A percentile compares a stretch with the other conserved stretches of the same genome.
These are phyloP conservation scores for Scaptodrosophila latifasciaeformis DNA, from an alignment of 2,888 invertebrate species.

Conservation along the genomic window DNA sequence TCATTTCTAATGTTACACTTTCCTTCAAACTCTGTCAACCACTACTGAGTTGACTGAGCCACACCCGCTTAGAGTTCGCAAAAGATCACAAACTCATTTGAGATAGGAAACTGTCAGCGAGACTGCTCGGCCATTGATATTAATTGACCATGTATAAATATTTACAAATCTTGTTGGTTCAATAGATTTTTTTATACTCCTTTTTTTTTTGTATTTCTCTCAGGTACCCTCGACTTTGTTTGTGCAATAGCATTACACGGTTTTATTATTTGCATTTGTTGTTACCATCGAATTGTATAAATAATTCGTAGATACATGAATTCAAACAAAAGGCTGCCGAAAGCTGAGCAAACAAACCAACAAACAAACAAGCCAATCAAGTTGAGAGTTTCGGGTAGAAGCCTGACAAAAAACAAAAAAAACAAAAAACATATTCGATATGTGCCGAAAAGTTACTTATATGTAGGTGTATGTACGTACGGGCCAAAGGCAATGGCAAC, in stretches of 20 bases:
- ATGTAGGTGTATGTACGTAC: background rate
- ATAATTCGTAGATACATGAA: too few species aligned
- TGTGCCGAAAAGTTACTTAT: background rate
- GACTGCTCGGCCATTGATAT: background rate
- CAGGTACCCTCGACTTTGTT: too few species aligned
- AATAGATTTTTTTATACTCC: too few species aligned
- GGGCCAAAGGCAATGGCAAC: background rate
- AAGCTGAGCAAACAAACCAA: background rate
- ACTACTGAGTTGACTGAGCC: background rate
- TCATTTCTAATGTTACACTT: constrained; percentile 6
- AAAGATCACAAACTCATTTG: too few species aligned
- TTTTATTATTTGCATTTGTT: too few species aligned
- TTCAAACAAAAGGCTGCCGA: too few species aligned
- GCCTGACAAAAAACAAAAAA: background rate
- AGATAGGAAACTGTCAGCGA: background rate
- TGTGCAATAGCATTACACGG: too few species aligned
- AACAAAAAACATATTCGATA: too few species aligned
- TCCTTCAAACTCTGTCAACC: background rate
- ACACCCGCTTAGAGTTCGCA: too few species aligned
- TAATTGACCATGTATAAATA: background rate
- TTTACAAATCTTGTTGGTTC: background rate
- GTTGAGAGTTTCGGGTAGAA: background rate
- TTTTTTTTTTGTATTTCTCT: too few species aligned
- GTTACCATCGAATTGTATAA: too few species aligned
- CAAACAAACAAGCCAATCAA: background rate